A percentile compares a stretch with the other conserved stretches of the same genome.
These are phyloP conservation scores for Burhinus bistriatus DNA, from an alignment of 2,113 vertebrate species.

Conservation along the genomic window DNA sequence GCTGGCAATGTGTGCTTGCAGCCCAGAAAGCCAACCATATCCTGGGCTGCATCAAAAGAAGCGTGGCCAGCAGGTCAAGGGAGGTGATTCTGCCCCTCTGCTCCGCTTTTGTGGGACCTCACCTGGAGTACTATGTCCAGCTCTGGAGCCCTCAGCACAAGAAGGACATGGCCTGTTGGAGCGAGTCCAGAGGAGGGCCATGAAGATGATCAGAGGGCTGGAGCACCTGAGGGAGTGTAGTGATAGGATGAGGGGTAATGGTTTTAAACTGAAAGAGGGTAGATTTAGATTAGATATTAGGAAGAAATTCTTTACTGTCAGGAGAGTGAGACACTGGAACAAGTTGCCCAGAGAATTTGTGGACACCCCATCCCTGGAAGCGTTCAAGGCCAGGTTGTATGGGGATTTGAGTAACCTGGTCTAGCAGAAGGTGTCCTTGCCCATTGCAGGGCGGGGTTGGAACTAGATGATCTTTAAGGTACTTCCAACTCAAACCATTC, in stretches of 20 bases:
- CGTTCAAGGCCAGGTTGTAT: background rate
- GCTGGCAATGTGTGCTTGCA: background rate
- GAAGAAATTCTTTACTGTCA: background rate
- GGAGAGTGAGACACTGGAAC: background rate
- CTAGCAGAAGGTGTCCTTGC: background rate
- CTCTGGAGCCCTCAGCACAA: background rate
- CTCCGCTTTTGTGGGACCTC: background rate
- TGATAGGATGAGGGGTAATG: background rate
- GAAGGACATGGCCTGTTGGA: too few relatives aligned
- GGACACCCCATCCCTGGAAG: background rate
- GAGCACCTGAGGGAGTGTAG: background rate
- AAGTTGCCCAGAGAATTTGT: background rate
- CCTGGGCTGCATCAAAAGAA: background rate
- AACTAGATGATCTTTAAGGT: background rate
- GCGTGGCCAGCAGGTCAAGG: background rate
- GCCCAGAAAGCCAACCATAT: background rate
- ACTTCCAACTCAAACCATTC: background rate
- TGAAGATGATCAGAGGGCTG: too few relatives aligned
- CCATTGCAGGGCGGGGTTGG: background rate
- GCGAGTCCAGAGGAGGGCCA: too few relatives aligned
- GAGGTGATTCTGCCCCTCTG: background rate
- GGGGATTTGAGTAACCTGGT: background rate
- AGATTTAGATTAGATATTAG: background rate
- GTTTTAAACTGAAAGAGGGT: background rate
- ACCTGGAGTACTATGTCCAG: background rate